A percentile compares a stretch with the other conserved stretches of the same genome.
phyloP scores from a whole-genome alignment of 64 coral and sea anemone genomes.

The Hydrozoanthus tunicans region DNA sequence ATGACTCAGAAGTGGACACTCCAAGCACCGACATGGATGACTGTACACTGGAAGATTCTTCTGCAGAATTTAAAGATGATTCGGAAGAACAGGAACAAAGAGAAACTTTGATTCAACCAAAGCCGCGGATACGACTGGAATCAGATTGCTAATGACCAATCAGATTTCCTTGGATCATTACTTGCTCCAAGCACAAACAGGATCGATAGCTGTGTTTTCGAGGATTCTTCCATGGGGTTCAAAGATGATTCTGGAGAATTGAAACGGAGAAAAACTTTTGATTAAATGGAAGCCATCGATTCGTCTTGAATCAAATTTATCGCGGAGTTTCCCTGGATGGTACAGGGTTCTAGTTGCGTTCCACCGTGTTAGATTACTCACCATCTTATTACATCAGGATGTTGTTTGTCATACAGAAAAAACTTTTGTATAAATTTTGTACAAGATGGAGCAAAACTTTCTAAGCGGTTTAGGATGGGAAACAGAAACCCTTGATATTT shows the following conservation, averaged over 20 bases:
- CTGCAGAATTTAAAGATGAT: not conserved
- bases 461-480: no score
- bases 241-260: not conserved
- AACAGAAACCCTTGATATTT: no score
- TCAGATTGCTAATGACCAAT: not conserved
- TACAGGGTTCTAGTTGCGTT: no score
- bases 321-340: no score
- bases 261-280: no score
- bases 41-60: constrained; percentile 20
- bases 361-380: no score
- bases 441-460: no score
- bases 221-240: not conserved
- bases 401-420: no score
- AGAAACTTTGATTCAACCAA: constrained; percentile 2
- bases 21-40: constrained; percentile 43
- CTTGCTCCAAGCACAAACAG: not conserved
- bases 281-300: no score
- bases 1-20: constrained; percentile 66
- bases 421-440: no score
- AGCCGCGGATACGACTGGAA: constrained; percentile 37
- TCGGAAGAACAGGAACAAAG: constrained; percentile 22
- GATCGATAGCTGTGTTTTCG: not conserved
- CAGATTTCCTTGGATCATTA: not conserved
- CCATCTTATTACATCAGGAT: no score
- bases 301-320: no score